Base-by-base conservation (phyloP, 1,140 invertebrate species). In the Sminthurides bifidus region DNA sequence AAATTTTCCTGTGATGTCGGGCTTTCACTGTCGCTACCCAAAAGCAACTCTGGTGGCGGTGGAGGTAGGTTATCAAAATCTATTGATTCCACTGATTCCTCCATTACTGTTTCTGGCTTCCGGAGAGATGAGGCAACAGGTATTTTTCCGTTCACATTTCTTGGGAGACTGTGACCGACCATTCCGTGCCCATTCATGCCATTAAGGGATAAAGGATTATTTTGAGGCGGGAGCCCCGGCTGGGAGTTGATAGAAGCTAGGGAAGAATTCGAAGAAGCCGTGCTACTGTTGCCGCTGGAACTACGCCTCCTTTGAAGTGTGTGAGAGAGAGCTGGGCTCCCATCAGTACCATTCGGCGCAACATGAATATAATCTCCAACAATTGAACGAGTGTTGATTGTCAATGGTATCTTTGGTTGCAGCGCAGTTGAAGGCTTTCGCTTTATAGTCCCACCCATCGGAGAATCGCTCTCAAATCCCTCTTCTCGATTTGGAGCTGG, bases 341-440 rank as follows among this genome's bases (percentile, higher is more conserved):
- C 54, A 5, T 37, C n/a, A n/a, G 50, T 40, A 19, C 35, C 38
- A 50, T 66, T 61, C 17, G n/a, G n/a, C n/a, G 58, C 29, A 59
- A 63, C 40, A 64, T 64, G 46, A 53, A 68, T 55, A 65, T 64
- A 63, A 24, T 64, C 62, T n/a, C 62, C 58, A 26, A 64, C 58
- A 31, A 64, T 57, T 10, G 87, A 86, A n/a, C 89, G 74, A 1
- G 88, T 92, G 66, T 89, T 92, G 53, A 84, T 86, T 8, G 89
- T 92, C 40, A 93, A 68, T 0, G 89, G 88, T n/a, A 92, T 77
- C 69, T 88, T 89, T 0, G 85, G 86, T 67, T 85, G 87, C 81
- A 87, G 58, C 24, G 54, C 62, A n/a, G 57, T 85, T 6, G 84
- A 86, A 15, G 87, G 87, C 67, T 90, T 90, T 23, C 87, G 75